Evolutionary conservation across 2,113 vertebrate genomes (phyloP).

Genomic region (Buteo buteo): DNA sequence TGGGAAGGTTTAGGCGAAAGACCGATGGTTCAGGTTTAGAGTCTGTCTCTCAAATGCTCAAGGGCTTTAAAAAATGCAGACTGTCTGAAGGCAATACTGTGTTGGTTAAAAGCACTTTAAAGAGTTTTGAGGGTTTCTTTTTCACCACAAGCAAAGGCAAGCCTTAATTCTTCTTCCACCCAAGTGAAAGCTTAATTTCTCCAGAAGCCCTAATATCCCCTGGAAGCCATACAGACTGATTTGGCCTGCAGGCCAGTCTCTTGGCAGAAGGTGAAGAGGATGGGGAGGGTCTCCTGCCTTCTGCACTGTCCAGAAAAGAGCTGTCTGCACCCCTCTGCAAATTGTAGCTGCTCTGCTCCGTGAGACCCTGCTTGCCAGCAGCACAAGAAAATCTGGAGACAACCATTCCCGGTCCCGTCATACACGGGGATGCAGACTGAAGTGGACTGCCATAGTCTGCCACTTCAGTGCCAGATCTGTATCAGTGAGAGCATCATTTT

Average conservation of each 20-base stretch:
- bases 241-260: neutral
- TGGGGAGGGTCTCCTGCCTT: neutral
- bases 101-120: neutral
- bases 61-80: neutral
- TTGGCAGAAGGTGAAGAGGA: neutral
- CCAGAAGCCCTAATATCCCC: neutral
- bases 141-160: neutral
- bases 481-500: neutral
- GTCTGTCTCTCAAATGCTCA: neutral
- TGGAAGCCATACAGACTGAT: neutral
- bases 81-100: neutral
- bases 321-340: neutral
- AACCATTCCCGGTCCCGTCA: neutral
- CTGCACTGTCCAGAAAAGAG: neutral
- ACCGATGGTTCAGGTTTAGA: accelerated
- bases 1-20: neutral
- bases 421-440: neutral
- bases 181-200: neutral
- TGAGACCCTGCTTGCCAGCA: neutral
- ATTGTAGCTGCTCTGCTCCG: neutral
- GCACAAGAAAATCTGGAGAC: neutral
- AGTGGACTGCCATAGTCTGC: neutral
- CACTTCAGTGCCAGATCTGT: neutral
- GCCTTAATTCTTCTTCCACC: neutral
- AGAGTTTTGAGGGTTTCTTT: neutral